Percentiles rank a stretch among this genome's conserved stretches.
Conservation (phyloP, 2,797 vertebrate genomes). For the Takifugu ocellatus region DNA sequence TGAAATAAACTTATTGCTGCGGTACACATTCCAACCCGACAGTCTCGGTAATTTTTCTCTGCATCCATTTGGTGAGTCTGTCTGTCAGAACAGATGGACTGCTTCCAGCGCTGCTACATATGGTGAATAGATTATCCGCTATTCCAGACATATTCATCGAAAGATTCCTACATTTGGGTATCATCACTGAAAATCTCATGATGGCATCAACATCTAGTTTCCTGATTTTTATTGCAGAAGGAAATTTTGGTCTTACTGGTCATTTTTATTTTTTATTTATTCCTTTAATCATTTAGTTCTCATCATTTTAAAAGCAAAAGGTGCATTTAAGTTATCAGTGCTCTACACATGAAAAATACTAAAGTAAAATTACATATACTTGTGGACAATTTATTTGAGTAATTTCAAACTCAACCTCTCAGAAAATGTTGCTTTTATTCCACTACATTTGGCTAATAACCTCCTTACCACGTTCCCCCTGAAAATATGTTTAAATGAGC, state of each 20-base stretch:
- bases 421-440: neutral
- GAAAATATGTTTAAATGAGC: neutral
- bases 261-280: too few relatives aligned
- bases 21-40: slow-evolving; percentile 6
- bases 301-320: too few relatives aligned
- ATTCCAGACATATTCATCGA: slow-evolving; percentile 4
- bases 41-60: slow-evolving; percentile 1
- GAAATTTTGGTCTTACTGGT: neutral
- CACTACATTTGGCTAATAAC: too few relatives aligned
- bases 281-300: too few relatives aligned
- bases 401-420: neutral
- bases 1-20: slow-evolving; percentile 6
- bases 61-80: slow-evolving; percentile 16
- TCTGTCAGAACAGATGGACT: slow-evolving; percentile 33
- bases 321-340: too few relatives aligned
- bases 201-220: neutral
- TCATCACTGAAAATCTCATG: neutral
- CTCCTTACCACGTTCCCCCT: too few relatives aligned
- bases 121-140: slow-evolving; percentile 18
- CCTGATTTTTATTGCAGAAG: neutral
- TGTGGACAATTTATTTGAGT: too few relatives aligned
- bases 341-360: too few relatives aligned
- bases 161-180: neutral
- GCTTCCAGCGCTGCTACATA: slow-evolving; percentile 15
- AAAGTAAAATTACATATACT: too few relatives aligned